Evolutionary conservation across 2,888 invertebrate genomes (phyloP), one percentile per base, ranked within the genome.

Genomic region (Apocheima hispidaria): DNA sequence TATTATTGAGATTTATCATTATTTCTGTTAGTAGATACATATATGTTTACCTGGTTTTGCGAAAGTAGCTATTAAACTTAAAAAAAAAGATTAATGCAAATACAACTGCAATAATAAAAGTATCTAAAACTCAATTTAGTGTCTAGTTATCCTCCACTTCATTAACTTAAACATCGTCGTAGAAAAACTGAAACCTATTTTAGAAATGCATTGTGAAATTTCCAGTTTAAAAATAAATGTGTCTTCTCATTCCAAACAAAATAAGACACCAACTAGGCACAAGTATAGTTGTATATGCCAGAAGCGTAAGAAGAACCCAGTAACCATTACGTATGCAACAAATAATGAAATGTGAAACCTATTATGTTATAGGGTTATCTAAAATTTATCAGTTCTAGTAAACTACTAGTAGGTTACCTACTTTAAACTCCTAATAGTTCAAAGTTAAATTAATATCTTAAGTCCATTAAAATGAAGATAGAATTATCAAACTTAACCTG

Each of bases 401-500:
- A 56, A 48, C 43, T 54, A 54, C 18, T 18, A 30, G 18, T 6
- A 7, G 10, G 10, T 21, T 14, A 6, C 0, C 16, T 0, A 56
- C 56, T 62, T 50, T 54, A 54, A 49, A 59, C 58, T 44, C 18
- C n/a, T n/a, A n/a, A n/a, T n/a, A n/a, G n/a, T n/a, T n/a, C n/a
- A n/a, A 43, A 9, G 7, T 44, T 44, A 4, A 28, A 28, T 4
- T 16, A 5, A n/a, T 16, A n/a, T n/a, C n/a, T n/a, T n/a, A n/a
- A n/a, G n/a, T n/a, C n/a, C n/a, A n/a, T n/a, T n/a, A n/a, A n/a
- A n/a, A 4, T 55, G 53, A 48, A 54, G 63, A 65, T 67, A 67
- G 62, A 55, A 55, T 53, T 53, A 48, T 7, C 46, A 20, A 54
- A 30, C 23, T 53, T 63, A 61, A 65, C 63, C 67, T 35, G 20